Evolutionary conservation across 2,113 vertebrate genomes (phyloP).

Genomic region (Acanthochromis polyacanthus): DNA sequence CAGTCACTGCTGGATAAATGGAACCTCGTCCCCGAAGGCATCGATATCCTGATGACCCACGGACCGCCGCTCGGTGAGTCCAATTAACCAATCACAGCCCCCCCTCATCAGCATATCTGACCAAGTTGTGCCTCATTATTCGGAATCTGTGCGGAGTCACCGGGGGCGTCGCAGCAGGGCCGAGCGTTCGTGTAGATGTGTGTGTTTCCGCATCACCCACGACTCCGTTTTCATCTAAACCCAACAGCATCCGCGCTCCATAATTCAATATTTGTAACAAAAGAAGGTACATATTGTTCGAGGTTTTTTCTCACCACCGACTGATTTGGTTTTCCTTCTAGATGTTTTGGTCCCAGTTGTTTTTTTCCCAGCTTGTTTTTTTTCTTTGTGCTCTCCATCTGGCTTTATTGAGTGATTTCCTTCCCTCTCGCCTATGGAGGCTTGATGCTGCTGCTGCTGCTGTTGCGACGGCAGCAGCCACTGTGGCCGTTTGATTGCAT

Average conservation of each 20-base stretch:
- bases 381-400: slow-evolving; percentile 53
- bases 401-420: slow-evolving; percentile 78
- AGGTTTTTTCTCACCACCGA: slow-evolving; percentile 7
- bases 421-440: slow-evolving; percentile 64
- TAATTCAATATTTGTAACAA: slow-evolving; percentile 57
- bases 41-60: slow-evolving; percentile 99
- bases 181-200: neutral
- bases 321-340: slow-evolving; percentile 54
- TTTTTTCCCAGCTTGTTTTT: slow-evolving; percentile 16
- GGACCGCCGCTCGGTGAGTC: slow-evolving; percentile 97
- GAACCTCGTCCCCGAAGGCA: slow-evolving; percentile 97
- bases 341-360: slow-evolving; percentile 45
- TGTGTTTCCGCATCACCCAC: neutral
- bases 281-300: slow-evolving; percentile 33
- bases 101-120: slow-evolving; percentile 38
- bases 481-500: slow-evolving; percentile 69
- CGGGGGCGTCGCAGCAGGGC: slow-evolving; percentile 12
- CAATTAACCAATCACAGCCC: slow-evolving; percentile 72
- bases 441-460: neutral
- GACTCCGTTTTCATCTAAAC: slow-evolving; percentile 4
- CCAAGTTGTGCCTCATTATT: slow-evolving; percentile 57
- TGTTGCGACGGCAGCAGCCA: slow-evolving; percentile 16
- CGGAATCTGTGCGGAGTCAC: slow-evolving; percentile 23
- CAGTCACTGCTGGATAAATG: slow-evolving; percentile 99
- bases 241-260: slow-evolving; percentile 19